These are phyloP conservation scores for Gisinianus flammeolus DNA, from an alignment of 2,888 invertebrate genomes.

Conservation along the genomic window DNA sequence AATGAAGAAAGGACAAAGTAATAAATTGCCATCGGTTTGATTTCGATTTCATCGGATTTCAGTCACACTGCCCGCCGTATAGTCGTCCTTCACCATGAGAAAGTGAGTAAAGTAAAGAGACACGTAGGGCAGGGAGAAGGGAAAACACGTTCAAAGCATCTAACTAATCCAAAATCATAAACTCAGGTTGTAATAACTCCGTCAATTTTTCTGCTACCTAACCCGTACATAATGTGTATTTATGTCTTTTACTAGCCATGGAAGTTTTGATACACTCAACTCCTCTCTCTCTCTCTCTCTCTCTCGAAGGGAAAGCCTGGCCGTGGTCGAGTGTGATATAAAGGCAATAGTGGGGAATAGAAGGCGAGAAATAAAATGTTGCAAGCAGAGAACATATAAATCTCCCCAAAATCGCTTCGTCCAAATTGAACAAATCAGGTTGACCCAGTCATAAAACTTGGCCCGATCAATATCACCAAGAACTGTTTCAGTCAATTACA, in stretches of 20 bases:
- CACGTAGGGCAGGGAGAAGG: not conserved
- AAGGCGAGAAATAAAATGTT: slow-evolving; percentile 50
- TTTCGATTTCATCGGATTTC: slow-evolving; percentile 26
- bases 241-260: slow-evolving; percentile 19
- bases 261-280: not conserved
- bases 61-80: not conserved
- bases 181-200: slow-evolving; percentile 34
- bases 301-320: slow-evolving; percentile 25
- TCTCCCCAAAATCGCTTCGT: slow-evolving; percentile 38
- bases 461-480: slow-evolving; percentile 35
- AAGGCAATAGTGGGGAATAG: not conserved
- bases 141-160: slow-evolving; percentile 17
- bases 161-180: slow-evolving; percentile 33
- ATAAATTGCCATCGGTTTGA: slow-evolving; percentile 28
- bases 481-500: slow-evolving; percentile 34
- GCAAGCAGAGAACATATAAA: slow-evolving; percentile 42
- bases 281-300: not conserved
- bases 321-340: slow-evolving; percentile 7
- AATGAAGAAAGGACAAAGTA: slow-evolving; percentile 3
- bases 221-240: slow-evolving; percentile 31
- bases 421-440: slow-evolving; percentile 51
- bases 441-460: slow-evolving; percentile 54
- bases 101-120: not conserved
- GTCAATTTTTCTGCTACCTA: slow-evolving; percentile 24
- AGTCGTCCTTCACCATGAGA: not conserved